These are phyloP conservation scores for Platichthys flesus DNA, from an alignment of 2,113 vertebrate species.

Conservation along the genomic window DNA sequence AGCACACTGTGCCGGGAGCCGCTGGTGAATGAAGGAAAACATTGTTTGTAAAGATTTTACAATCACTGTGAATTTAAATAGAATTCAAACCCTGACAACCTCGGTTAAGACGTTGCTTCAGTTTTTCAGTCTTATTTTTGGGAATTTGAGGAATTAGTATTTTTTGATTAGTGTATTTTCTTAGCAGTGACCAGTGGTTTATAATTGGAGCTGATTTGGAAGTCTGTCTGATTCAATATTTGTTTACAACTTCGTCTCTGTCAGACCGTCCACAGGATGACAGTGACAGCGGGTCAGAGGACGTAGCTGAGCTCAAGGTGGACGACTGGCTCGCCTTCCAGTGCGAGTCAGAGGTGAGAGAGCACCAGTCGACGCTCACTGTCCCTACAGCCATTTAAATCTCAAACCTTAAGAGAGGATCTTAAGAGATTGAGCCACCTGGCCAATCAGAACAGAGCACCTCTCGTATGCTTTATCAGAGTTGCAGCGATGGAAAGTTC, in stretches of 20 bases:
- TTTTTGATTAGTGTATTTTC: too few relatives aligned
- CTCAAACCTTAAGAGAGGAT: neutral
- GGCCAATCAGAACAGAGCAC: too few relatives aligned
- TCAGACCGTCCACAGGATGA: slow-evolving; percentile 78
- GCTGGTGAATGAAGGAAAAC: slow-evolving; percentile 15
- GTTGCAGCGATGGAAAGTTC: too few relatives aligned
- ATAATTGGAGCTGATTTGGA: too few relatives aligned
- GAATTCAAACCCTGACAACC: too few relatives aligned
- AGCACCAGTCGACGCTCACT: neutral
- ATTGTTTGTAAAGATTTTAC: too few relatives aligned
- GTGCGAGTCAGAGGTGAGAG: slow-evolving; percentile 86
- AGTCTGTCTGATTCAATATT: neutral
- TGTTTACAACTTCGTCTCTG: neutral
- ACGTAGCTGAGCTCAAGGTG: slow-evolving; percentile 85
- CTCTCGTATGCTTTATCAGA: too few relatives aligned
- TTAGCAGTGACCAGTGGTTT: too few relatives aligned
- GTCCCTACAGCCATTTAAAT: neutral
- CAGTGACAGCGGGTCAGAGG: slow-evolving; percentile 87
- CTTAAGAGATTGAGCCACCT: too few relatives aligned
- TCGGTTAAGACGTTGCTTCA: too few relatives aligned
- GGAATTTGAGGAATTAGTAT: neutral
- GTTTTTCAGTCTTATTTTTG: too few relatives aligned
- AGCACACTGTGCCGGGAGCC: slow-evolving; percentile 79
- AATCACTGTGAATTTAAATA: too few relatives aligned
- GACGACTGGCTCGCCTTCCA: slow-evolving; percentile 93